Base-by-base conservation (phyloP, 1,140 invertebrate genomes). In the Melanaphis sacchari region DNA sequence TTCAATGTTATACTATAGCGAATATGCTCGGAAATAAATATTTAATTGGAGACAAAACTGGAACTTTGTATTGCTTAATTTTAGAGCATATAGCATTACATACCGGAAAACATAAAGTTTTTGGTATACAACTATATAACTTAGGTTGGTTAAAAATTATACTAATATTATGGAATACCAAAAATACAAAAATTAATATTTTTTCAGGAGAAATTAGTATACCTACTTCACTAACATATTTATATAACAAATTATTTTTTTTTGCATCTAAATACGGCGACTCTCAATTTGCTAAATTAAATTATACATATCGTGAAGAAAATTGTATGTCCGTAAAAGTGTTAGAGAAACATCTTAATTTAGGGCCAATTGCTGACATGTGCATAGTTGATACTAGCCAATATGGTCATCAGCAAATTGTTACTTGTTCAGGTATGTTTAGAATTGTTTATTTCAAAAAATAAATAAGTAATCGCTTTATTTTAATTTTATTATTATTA, bases 171-270 rank as follows among this genome's bases (percentile, higher is more conserved):
- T 59, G 87, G 94, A 82, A 38, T 38, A 38, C 0, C 7, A n/a
- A n/a, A n/a, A 38, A 38, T 82, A 82, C 2, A 82, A 38, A 91
- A 88, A n/a, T n/a, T n/a, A 90, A 94, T 94, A 40, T 94, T 93
- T 94, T 94, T 94, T 2, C 94, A 96, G 97, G 97, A 66, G 98
- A 99, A 96, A 99, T 99, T 82, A 98, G 98, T n/a, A 99, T 99
- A 94, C 98, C 99, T 5, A 99, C 99, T 95, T 99, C 98, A 95
- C 97, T 99, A 95, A 99, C 99, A 36, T 99, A 99, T 95, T 96
- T 99, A 89, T 99, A 99, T 95, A 99, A 99, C 96, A 98, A 98
- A 81, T 99, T 99, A 41, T 97, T 99, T 90, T 99, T 99, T 95
- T 97, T 99, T 94, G 99, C 99, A 0, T 99, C 99, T 2, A 96